Conservation (phyloP, 2,113 vertebrate species). For the Coptodon bakossiorum region DNA sequence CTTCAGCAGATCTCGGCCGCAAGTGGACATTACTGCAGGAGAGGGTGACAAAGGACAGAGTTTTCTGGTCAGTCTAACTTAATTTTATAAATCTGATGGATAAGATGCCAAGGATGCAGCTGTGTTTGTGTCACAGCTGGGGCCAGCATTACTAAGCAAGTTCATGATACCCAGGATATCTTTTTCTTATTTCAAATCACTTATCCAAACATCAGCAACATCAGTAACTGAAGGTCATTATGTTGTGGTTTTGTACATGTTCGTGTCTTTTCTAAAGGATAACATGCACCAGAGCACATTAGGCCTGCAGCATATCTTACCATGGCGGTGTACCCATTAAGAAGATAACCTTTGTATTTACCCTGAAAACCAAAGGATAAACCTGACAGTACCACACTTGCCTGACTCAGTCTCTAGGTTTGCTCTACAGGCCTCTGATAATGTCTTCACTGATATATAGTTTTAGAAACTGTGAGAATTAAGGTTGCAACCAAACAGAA, state of each 20-base stretch:
- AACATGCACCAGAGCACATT: neutral
- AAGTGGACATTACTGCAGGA: slow-evolving; percentile 92
- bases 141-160: neutral
- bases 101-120: neutral
- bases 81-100: neutral
- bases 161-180: neutral
- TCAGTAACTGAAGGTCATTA: neutral
- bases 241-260: neutral
- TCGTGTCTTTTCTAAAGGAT: neutral
- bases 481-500: neutral
- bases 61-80: slow-evolving; percentile 81
- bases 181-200: neutral
- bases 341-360: neutral
- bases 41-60: slow-evolving; percentile 85
- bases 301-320: neutral
- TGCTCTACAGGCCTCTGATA: neutral
- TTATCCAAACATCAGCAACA: neutral
- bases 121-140: neutral
- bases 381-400: neutral
- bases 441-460: neutral
- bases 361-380: neutral
- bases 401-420: neutral
- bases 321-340: neutral
- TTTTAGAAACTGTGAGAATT: neutral
- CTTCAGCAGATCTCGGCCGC: slow-evolving; percentile 84